These are phyloP conservation scores for Prunella fulvescens DNA, from an alignment of 2,113 vertebrate genomes.

Conservation along the genomic window DNA sequence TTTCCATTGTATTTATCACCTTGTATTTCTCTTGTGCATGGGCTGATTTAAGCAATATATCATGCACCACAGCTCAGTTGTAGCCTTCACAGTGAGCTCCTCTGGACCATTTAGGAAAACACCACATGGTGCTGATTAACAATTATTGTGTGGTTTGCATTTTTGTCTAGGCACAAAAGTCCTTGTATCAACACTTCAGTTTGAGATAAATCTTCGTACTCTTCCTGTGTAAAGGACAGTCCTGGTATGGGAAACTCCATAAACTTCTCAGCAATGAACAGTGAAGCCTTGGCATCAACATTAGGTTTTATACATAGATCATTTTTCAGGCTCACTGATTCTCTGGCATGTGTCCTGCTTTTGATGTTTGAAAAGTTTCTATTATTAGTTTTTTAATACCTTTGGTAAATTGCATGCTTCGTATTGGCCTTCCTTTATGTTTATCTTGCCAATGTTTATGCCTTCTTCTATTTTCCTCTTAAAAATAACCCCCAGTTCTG, in stretches of 20 bases:
- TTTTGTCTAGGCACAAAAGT: conserved; percentile 20
- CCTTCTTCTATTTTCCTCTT: background rate
- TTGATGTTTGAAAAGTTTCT: background rate
- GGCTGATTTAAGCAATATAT: background rate
- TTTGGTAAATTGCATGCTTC: background rate
- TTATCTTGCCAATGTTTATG: background rate
- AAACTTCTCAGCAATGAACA: background rate
- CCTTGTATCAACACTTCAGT: conserved; percentile 36
- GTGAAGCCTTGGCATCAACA: background rate
- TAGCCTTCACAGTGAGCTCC: background rate
- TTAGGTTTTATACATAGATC: background rate
- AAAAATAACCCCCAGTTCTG: background rate
- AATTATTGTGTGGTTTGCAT: conserved; percentile 15
- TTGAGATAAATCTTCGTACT: background rate
- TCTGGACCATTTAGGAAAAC: conserved; percentile 35
- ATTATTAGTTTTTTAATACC: background rate
- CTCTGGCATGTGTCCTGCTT: background rate
- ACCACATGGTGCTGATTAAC: conserved; percentile 25
- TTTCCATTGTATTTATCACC: background rate
- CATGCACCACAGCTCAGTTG: background rate
- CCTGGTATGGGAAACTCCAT: background rate
- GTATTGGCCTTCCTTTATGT: background rate
- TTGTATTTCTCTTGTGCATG: background rate
- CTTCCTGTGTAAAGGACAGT: background rate
- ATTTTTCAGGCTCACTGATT: background rate